phyloP scores from a whole-genome alignment of 2,888 invertebrate species.

The Amitus sp. region DNA sequence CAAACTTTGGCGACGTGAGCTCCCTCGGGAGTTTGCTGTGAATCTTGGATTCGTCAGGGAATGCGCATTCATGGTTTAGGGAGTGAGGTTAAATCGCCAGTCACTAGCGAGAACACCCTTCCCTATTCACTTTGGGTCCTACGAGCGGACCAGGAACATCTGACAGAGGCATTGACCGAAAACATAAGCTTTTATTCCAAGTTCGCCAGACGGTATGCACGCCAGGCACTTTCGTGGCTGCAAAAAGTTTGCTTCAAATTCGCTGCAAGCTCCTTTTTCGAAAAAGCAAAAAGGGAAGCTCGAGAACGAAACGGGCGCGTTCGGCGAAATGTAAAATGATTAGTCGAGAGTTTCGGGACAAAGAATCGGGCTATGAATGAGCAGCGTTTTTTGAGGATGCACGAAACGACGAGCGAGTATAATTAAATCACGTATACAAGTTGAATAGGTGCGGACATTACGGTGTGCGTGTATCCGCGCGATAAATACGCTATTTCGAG shows the following conservation, averaged over 20 bases:
- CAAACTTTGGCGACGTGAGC: too few species aligned
- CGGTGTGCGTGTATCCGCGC: constrained; percentile 11
- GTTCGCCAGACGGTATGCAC: constrained; percentile 11
- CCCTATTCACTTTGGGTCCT: constrained; percentile 43
- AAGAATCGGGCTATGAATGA: too few species aligned
- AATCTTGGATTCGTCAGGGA: too few species aligned
- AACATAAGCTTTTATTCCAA: constrained; percentile 48
- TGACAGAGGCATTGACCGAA: constrained; percentile 55
- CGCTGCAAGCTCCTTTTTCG: background rate
- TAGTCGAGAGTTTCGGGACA: too few species aligned
- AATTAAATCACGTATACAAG: constrained; percentile 2
- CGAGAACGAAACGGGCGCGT: too few species aligned
- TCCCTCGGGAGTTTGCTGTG: too few species aligned
- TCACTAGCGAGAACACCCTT: constrained; percentile 42
- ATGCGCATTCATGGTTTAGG: background rate
- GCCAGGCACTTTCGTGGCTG: background rate
- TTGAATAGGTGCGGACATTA: background rate
- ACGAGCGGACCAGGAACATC: constrained; percentile 42
- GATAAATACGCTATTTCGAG: constrained; percentile 35
- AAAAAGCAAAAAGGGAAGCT: background rate
- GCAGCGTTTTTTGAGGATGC: background rate
- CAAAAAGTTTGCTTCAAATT: background rate
- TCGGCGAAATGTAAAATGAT: too few species aligned
- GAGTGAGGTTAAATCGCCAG: constrained; percentile 20
- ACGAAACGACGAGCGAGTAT: background rate